phyloP scores from a whole-genome alignment of 1,140 invertebrate genomes.

The Brachionus asplanchnoidis region DNA sequence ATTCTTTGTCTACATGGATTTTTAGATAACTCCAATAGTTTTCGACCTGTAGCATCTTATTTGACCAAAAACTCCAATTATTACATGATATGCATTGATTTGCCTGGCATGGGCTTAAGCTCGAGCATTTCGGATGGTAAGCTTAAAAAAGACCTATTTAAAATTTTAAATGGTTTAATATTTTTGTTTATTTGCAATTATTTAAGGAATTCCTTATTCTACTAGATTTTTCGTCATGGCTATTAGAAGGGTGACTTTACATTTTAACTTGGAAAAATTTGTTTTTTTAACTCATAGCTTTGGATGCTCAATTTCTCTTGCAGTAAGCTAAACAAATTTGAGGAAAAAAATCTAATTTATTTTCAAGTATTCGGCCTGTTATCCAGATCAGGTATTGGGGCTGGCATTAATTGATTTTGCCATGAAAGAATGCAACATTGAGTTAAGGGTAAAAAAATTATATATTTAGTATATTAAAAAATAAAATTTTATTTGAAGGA shows the following conservation, averaged over 20 bases:
- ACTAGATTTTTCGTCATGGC: constrained; percentile 31
- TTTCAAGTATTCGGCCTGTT: constrained; percentile 33
- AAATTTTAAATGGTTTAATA: not conserved
- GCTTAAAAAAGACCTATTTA: not conserved
- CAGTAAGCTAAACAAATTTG: not conserved
- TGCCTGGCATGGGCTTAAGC: constrained; percentile 20
- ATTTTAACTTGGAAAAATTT: constrained; percentile 39
- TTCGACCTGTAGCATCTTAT: constrained; percentile 20
- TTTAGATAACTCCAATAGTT: constrained; percentile 29
- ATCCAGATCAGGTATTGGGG: not conserved
- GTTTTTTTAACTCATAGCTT: constrained; percentile 40
- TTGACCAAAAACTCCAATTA: not conserved
- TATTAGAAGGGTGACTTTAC: not conserved
- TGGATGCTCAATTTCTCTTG: constrained; percentile 17
- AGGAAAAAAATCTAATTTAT: not conserved
- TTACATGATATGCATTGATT: constrained; percentile 27
- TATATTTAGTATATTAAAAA: not conserved
- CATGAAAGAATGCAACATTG: constrained; percentile 39
- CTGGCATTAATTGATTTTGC: constrained; percentile 34
- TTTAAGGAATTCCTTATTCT: constrained; percentile 25
- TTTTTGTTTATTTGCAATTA: no score
- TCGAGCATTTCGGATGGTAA: constrained; percentile 35
- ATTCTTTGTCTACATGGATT: constrained; percentile 25
- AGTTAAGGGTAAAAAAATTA: not conserved
- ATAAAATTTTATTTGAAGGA: not conserved